These are phyloP conservation scores for Anoplopoma fimbria DNA, from an alignment of 2,113 vertebrate genomes.

Conservation along the genomic window DNA sequence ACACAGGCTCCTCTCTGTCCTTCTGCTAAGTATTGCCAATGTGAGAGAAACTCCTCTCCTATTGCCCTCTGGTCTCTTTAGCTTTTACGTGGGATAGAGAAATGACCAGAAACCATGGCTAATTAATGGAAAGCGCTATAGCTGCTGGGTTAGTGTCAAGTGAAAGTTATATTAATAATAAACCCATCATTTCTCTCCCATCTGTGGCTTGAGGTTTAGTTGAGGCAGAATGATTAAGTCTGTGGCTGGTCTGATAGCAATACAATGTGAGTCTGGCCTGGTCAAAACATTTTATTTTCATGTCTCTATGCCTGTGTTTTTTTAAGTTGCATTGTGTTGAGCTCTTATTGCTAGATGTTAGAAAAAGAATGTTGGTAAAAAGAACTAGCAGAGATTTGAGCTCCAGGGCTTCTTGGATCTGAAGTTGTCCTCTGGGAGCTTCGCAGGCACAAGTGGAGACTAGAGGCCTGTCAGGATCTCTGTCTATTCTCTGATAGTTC, in stretches of 20 bases:
- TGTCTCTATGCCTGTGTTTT: background rate
- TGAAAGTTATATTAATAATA: conserved; percentile 29
- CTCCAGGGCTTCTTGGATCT: background rate
- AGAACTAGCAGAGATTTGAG: background rate
- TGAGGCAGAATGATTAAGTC: conserved; percentile 6
- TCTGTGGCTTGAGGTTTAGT: conserved; percentile 7
- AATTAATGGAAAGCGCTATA: conserved; percentile 47
- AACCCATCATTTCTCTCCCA: background rate
- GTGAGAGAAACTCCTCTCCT: conserved; percentile 59
- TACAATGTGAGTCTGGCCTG: background rate
- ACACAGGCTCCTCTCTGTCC: conserved; percentile 64
- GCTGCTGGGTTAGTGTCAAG: conserved; percentile 33
- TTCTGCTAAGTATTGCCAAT: conserved; percentile 41
- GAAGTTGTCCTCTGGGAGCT: conserved; percentile 49
- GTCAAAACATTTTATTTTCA: background rate
- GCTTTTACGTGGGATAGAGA: conserved; percentile 1
- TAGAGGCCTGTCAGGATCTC: conserved; percentile 50
- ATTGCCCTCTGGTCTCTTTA: conserved; percentile 21
- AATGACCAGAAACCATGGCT: conserved; percentile 31
- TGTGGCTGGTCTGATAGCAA: background rate
- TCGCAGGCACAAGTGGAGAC: conserved; percentile 46
- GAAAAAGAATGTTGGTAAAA: too few species aligned
- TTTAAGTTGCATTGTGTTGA: background rate
- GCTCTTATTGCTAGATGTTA: background rate
- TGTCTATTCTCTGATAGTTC: conserved; percentile 44